Evolutionary conservation across 2,797 vertebrate species (phyloP).

Genomic region (Pristis pectinata): DNA sequence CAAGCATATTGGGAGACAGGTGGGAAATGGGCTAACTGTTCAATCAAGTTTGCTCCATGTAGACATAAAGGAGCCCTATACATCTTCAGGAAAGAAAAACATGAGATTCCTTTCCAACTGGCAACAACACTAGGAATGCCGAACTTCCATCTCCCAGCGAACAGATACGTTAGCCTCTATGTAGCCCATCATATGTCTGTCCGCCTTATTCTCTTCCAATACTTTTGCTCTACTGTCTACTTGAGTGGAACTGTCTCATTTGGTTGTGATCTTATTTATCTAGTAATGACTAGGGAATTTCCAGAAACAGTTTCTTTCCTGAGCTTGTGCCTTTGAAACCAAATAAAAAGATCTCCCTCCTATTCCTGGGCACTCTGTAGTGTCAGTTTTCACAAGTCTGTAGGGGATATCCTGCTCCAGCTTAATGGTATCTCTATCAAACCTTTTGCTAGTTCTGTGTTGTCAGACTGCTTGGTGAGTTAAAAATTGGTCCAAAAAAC

Average conservation of each 20-base stretch:
- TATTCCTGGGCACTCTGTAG: neutral
- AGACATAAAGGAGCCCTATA: neutral
- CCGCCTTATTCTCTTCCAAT: neutral
- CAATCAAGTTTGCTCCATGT: neutral
- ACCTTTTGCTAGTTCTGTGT: no score
- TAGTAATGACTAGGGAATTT: neutral
- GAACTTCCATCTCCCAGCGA: neutral
- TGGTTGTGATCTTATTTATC: neutral
- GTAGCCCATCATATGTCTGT: neutral
- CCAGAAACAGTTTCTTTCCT: neutral
- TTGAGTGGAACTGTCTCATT: neutral
- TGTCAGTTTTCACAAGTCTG: no score
- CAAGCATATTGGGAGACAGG: neutral
- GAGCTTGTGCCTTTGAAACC: neutral
- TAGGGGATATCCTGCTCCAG: no score
- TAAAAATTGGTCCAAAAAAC: no score
- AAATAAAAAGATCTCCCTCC: neutral
- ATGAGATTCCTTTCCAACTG: neutral
- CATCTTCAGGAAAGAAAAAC: neutral
- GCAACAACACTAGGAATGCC: neutral
- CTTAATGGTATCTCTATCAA: no score
- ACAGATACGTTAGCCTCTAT: neutral
- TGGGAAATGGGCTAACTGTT: neutral
- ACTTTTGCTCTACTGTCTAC: neutral
- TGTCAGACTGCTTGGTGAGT: no score